Evolutionary conservation across 1,140 invertebrate species (phyloP), one percentile per base, ranked within the genome.

Genomic region (Myzus persicae): DNA sequence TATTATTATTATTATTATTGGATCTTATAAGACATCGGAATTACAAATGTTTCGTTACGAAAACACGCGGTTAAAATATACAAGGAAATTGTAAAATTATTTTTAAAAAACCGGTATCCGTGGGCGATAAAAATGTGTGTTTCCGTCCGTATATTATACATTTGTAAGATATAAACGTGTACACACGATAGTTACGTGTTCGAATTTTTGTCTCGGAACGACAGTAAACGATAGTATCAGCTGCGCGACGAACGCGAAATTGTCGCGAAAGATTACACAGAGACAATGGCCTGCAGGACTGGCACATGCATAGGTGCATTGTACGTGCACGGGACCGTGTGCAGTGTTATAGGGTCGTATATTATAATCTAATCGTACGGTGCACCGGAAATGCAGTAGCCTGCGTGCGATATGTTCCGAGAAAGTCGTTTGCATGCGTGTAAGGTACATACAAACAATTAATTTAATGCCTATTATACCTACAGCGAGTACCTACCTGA

Each of bases 321-420:
- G 7, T 24, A 7, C 14, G 5, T 22, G 22, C 14, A 82, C 4
- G 9, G 9, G 59, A 76, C 59, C 14, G 31, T 6, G 31, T 76
- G 31, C 3, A 18, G 31, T 9, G 5, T 44, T 9, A 9, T 76
- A 14, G 59, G 59, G 59, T 67, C 59, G 59, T 14, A 59, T 44
- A 44, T 9, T n/a, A 44, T 31, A 76, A 76, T 84, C 82, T 85
- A 85, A 44, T 44, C 40, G 40, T 85, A 46, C 26, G 22, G 40
- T 44, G 40, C 82, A 85, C 84, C 40, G 84, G 84, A 85, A 85
- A 85, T 44, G 84, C 84, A 85, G 84, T 85, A 44, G 84, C 40
- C 84, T 84, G 42, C 59, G 84, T 85, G 84, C 84, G 38, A 85
- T 85, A 85, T 85, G 42, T 85, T 44, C 2, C 20, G 42, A 85